Conservation (phyloP, 1,140 invertebrate genomes). For the Holcopasites calliopsidis region DNA sequence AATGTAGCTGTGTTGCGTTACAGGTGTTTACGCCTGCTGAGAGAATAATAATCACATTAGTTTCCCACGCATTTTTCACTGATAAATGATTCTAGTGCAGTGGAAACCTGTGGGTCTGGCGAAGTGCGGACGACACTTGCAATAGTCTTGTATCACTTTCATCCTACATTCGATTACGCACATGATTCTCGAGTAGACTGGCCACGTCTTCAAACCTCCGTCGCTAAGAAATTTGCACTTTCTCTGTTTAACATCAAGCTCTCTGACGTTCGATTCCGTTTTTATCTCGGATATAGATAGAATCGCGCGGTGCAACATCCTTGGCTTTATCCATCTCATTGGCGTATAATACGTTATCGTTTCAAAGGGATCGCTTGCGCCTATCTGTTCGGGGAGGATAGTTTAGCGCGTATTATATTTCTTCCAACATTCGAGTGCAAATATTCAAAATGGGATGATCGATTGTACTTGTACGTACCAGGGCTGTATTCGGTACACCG, state of each 20-base stretch:
- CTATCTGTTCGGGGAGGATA: not conserved
- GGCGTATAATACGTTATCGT: not conserved
- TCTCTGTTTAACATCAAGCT: conserved; percentile 41
- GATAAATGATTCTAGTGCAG: too few relatives aligned
- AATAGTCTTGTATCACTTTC: conserved; percentile 42
- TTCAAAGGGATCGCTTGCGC: not conserved
- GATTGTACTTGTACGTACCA: not conserved
- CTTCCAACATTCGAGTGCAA: not conserved
- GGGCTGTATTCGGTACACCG: fast-evolving
- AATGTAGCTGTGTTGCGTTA: conserved; percentile 38
- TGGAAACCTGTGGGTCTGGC: conserved; percentile 54
- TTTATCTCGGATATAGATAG: conserved; percentile 10
- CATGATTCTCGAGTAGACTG: conserved; percentile 54
- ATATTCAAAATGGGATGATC: not conserved
- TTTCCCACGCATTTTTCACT: too few relatives aligned
- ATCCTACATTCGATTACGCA: conserved; percentile 59
- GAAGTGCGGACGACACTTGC: conserved; percentile 63
- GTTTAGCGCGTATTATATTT: not conserved
- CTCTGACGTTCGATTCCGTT: not conserved
- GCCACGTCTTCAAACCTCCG: conserved; percentile 47
- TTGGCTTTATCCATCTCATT: not conserved
- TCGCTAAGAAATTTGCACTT: conserved; percentile 50
- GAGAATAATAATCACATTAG: not conserved
- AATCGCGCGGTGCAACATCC: not conserved
- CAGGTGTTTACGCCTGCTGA: conserved; percentile 32